Conservation (phyloP, 2,113 vertebrate genomes). For the Semicossyphus pulcher region DNA sequence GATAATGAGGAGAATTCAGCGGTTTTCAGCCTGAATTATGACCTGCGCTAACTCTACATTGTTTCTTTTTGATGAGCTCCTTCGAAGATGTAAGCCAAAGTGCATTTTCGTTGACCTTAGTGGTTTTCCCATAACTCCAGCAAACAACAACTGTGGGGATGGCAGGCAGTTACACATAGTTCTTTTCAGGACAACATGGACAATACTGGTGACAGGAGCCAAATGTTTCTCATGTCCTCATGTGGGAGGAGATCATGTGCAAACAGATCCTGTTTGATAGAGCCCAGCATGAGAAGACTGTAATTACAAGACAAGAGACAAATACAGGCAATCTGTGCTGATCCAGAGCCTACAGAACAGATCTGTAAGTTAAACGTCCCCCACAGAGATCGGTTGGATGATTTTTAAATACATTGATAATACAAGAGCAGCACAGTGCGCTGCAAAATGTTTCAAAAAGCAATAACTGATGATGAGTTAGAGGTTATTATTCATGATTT, state of each 20-base stretch:
- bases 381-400: neutral
- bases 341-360: constrained; percentile 29
- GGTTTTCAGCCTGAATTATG: constrained; percentile 69
- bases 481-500: no score
- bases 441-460: no score
- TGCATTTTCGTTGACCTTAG: constrained; percentile 72
- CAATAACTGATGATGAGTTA: no score
- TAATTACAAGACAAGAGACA: constrained; percentile 72
- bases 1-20: constrained; percentile 62
- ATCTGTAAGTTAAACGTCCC: constrained; percentile 27
- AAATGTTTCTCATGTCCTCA: constrained; percentile 66
- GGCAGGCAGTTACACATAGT: constrained; percentile 52
- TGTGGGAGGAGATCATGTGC: constrained; percentile 72
- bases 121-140: constrained; percentile 75
- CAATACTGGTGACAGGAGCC: constrained; percentile 62
- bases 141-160: constrained; percentile 52
- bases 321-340: constrained; percentile 54
- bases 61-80: constrained; percentile 71
- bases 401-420: neutral
- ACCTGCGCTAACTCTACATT: constrained; percentile 74
- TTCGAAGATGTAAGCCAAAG: constrained; percentile 71
- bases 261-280: constrained; percentile 76
- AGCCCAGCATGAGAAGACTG: constrained; percentile 43
- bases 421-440: no score
- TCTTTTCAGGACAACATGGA: constrained; percentile 73